These are phyloP conservation scores for Vireo altiloquus DNA, from an alignment of 2,113 vertebrate genomes.

Conservation along the genomic window DNA sequence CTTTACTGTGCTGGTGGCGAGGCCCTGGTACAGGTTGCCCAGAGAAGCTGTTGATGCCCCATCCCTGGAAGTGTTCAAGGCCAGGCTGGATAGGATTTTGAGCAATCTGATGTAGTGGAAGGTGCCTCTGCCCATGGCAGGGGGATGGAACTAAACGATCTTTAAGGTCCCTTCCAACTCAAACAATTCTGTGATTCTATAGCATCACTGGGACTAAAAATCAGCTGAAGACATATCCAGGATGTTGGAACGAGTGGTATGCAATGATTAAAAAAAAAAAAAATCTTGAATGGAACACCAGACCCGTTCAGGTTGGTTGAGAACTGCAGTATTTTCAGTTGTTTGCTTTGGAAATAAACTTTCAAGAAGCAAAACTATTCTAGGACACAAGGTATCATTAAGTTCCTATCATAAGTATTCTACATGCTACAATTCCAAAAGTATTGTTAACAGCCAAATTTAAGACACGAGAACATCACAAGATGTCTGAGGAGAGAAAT, in stretches of 20 bases:
- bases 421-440: background rate
- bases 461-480: background rate
- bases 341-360: background rate
- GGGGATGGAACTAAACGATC: background rate
- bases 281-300: background rate
- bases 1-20: background rate
- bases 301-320: background rate
- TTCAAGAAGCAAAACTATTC: background rate
- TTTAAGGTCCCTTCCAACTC: background rate
- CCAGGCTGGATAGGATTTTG: fast-evolving
- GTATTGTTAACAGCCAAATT: background rate
- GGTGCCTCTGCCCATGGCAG: background rate
- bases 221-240: background rate
- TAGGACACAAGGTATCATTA: background rate
- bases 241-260: background rate
- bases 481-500: background rate
- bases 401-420: background rate
- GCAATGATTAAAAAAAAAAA: background rate
- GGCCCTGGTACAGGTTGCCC: background rate
- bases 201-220: background rate
- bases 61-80: background rate
- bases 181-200: background rate
- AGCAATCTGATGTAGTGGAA: background rate
- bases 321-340: background rate
- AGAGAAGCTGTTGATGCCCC: fast-evolving